Base-by-base conservation (phyloP, 2,113 vertebrate genomes). In the Penelope pileata region DNA sequence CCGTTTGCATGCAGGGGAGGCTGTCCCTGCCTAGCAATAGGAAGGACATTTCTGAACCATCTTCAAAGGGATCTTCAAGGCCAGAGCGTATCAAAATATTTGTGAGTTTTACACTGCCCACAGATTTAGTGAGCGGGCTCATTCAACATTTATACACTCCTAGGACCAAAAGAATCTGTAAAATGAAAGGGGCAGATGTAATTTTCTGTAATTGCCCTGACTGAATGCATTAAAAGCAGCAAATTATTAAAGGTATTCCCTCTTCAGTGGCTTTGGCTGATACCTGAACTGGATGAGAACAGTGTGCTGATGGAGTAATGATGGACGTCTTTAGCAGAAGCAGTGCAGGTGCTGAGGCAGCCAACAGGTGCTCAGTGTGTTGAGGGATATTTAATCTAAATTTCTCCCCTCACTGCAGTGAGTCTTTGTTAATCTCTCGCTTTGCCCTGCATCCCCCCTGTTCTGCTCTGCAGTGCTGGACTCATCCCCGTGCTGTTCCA, bases 191-290 rank as follows among this genome's bases (percentile, higher is more conserved):
- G 75, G 53, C 70, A 90, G 83, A 70, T 86, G 47, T 96, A 88
- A 96, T 96, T 96, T 95, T 91, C 70, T 86, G 90, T 96, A 96
- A 94, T 97, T 94, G 88, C 75, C 78, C 77, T 84, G 90, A 90
- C 79, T 89, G 91, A 84, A 82, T 63, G 56, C 90, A 73, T 93
- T 90, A 95, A 83, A 86, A 92, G 83, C 89, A 87, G 66, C 56
- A 81, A 67, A 48, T 90, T 59, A 72, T 94, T 90, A 42, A 92
- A 90, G 58, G 93, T 86, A 66, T 92, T 95, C 73, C 45, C 81
- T 94, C 64, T 40, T 94, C 68, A 66, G 91, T 7, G 10, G 40
- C 76, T 77, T 92, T 27, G 63, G 72, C 79, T 84, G 94, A 83
- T 88, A 95, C 88, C 93, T 91, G 91, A 81, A 45, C 86, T 91